A percentile compares a stretch with the other conserved stretches of the same genome.
Conservation (phyloP, 64 coral and sea anemone genomes). For the Cladopsammia gracilis region DNA sequence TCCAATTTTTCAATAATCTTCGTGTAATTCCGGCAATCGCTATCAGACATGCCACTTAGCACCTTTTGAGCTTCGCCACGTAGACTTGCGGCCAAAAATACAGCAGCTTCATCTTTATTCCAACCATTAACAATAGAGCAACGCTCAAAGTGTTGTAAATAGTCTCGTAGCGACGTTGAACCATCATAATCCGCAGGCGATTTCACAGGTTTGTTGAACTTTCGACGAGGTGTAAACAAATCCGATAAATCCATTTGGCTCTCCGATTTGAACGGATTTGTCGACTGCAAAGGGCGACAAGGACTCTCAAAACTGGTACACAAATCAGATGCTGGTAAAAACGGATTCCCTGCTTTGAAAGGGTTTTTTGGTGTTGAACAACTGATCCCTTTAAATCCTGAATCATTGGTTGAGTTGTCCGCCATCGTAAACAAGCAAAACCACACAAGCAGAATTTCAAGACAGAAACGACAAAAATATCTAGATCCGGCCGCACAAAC, state of each 20-base stretch:
- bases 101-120: conserved; percentile 18
- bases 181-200: conserved; percentile 33
- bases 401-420: too few species aligned
- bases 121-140: conserved; percentile 42
- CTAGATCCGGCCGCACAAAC: too few species aligned
- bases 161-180: conserved; percentile 10
- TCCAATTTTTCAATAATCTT: conserved; percentile 66
- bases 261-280: not conserved
- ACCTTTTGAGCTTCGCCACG: conserved; percentile 23
- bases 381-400: too few species aligned
- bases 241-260: not conserved
- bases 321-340: conserved; percentile 3
- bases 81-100: conserved; percentile 32
- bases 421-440: too few species aligned
- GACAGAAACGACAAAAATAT: too few species aligned
- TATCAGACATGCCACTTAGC: conserved; percentile 37
- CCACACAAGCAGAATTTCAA: too few species aligned
- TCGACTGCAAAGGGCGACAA: not conserved
- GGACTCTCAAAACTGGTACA: not conserved
- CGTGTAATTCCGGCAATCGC: conserved; percentile 23
- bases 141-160: conserved; percentile 45
- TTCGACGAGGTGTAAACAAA: not conserved
- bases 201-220: conserved; percentile 43
- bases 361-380: too few species aligned
- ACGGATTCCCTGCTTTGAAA: not conserved